phyloP scores from a whole-genome alignment of 2,888 invertebrate species.

The Mythimna albipuncta region DNA sequence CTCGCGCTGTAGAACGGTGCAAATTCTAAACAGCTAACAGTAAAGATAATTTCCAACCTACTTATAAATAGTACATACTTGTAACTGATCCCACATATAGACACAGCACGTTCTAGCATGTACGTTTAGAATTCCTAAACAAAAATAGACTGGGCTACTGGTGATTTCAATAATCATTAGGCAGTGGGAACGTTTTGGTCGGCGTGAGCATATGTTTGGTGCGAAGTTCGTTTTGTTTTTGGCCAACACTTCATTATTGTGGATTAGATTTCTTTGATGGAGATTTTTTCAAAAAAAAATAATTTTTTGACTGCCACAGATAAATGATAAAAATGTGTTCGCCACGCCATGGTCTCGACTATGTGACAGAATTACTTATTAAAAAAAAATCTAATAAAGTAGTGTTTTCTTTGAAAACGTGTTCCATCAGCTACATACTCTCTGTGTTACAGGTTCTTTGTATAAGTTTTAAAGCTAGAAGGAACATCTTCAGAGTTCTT shows the following conservation, averaged over 20 bases:
- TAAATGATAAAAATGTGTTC: too few species aligned
- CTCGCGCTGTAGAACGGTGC: too few species aligned
- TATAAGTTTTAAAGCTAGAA: too few species aligned
- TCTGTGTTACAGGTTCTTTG: too few species aligned
- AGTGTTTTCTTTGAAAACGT: too few species aligned
- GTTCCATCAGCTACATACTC: too few species aligned
- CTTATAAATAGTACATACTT: constrained; percentile 2
- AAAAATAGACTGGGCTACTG: constrained; percentile 84
- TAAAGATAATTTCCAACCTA: constrained; percentile 11
- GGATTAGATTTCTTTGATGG: not conserved
- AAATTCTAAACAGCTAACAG: not conserved
- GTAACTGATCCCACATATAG: constrained; percentile 35
- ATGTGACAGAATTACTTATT: too few species aligned
- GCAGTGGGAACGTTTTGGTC: constrained; percentile 71
- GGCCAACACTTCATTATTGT: constrained; percentile 6
- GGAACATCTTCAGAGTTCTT: too few species aligned
- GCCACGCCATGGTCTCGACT: too few species aligned
- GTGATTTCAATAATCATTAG: constrained; percentile 89
- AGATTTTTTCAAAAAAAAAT: too few species aligned
- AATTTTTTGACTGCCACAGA: too few species aligned
- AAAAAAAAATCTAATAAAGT: too few species aligned
- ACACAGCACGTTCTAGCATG: constrained; percentile 59
- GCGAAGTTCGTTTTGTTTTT: constrained; percentile 74
- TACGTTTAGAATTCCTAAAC: constrained; percentile 75
- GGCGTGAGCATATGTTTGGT: constrained; percentile 65